Conservation (phyloP, 2,888 invertebrate species). For the Perdita meconis region DNA sequence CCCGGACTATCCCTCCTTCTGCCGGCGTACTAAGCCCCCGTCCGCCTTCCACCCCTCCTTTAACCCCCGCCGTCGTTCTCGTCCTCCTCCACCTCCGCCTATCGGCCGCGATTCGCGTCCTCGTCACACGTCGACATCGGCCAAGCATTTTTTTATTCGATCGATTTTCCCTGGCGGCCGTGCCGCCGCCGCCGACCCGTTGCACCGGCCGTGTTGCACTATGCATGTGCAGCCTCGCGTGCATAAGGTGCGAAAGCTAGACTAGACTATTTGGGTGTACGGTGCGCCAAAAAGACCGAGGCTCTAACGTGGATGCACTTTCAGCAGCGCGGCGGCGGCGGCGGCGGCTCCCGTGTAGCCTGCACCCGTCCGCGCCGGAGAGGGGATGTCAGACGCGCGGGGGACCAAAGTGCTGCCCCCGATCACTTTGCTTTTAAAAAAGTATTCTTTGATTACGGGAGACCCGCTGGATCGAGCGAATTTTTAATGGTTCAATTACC, state of each 20-base stretch:
- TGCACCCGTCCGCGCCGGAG: conserved; percentile 35
- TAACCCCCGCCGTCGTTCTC: conserved; percentile 67
- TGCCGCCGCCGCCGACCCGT: conserved; percentile 42
- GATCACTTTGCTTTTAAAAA: conserved; percentile 56
- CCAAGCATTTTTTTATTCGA: conserved; percentile 77
- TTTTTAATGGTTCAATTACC: conserved; percentile 61
- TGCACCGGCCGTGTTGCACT: conserved; percentile 68
- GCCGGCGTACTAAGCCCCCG: conserved; percentile 70
- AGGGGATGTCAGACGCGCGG: conserved; percentile 45
- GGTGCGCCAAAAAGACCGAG: conserved; percentile 65
- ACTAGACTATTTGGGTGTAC: conserved; percentile 69
- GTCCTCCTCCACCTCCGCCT: conserved; percentile 62
- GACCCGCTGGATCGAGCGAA: conserved; percentile 34
- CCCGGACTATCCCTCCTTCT: conserved; percentile 79
- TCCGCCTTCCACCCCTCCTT: conserved; percentile 62
- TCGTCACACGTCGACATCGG: conserved; percentile 78
- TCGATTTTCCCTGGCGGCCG: conserved; percentile 69
- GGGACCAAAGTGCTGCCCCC: conserved; percentile 22
- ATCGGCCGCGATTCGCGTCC: conserved; percentile 77
- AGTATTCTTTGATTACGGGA: conserved; percentile 57
- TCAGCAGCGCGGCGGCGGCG: conserved; percentile 36
- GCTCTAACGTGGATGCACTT: conserved; percentile 71
- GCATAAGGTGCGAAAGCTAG: conserved; percentile 72
- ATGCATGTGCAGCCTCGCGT: conserved; percentile 72
- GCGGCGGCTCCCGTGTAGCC: not conserved